Evolutionary conservation across 2,113 vertebrate species (phyloP).

Genomic region (Limanda limanda): DNA sequence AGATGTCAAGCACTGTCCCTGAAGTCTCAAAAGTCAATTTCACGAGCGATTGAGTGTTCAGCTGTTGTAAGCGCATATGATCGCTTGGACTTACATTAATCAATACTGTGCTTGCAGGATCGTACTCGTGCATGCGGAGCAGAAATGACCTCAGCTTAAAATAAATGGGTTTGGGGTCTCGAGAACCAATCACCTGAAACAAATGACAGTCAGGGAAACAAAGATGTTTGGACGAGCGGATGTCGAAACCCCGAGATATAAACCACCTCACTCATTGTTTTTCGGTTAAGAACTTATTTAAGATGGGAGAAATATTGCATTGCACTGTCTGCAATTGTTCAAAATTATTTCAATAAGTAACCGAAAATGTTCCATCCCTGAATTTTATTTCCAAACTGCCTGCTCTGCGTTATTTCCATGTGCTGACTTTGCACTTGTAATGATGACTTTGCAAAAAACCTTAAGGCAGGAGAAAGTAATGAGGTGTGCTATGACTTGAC

Average conservation of each 20-base stretch:
- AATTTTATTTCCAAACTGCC: slow-evolving; percentile 29
- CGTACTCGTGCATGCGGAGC: not conserved
- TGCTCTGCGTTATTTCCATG: slow-evolving; percentile 15
- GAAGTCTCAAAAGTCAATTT: not conserved
- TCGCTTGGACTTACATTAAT: not conserved
- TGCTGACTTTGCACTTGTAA: slow-evolving; percentile 48
- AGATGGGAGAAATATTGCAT: not conserved
- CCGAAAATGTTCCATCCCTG: slow-evolving; percentile 6
- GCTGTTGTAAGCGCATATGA: not conserved
- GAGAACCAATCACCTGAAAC: not conserved
- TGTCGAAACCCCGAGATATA: not conserved
- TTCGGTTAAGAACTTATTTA: not conserved
- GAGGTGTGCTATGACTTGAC: slow-evolving; percentile 28
- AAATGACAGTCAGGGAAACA: not conserved
- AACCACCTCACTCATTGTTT: not conserved
- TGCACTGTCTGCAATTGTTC: not conserved
- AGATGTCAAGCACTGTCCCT: not conserved
- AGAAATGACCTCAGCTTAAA: not conserved
- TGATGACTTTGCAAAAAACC: slow-evolving; percentile 40
- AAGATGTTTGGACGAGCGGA: not conserved
- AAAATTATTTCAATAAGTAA: not conserved
- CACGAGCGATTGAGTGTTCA: not conserved
- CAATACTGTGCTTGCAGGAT: not conserved
- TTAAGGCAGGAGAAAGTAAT: slow-evolving; percentile 38
- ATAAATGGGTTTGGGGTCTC: too few species aligned